Conservation (phyloP, 2,797 vertebrate species). For the Microctenopoma lineatum region DNA sequence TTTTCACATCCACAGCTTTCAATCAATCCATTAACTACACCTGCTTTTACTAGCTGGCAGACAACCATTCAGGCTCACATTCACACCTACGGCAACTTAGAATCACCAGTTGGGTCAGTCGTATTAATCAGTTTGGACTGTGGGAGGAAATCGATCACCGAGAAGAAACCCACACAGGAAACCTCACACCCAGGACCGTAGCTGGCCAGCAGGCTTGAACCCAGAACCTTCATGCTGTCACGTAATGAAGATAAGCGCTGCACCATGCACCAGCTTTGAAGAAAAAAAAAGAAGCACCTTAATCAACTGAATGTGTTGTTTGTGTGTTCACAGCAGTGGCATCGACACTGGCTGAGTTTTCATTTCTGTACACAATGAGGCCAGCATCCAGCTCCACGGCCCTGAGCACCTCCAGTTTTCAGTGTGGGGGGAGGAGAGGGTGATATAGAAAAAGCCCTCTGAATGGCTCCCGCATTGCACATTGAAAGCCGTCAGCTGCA, state of each 20-base stretch:
- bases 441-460: constrained; percentile 48
- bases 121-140: background rate
- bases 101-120: background rate
- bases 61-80: background rate
- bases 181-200: background rate
- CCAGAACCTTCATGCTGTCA: background rate
- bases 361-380: constrained; percentile 69
- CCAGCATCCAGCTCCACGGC: constrained; percentile 66
- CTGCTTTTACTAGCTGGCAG: background rate
- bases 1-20: constrained; percentile 32
- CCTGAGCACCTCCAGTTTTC: constrained; percentile 65
- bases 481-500: constrained; percentile 46
- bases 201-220: too few relatives aligned
- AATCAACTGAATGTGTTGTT: constrained; percentile 36
- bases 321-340: constrained; percentile 38
- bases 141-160: background rate
- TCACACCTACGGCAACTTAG: background rate
- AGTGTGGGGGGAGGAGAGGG: constrained; percentile 48
- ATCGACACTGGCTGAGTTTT: constrained; percentile 59
- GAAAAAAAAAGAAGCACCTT: constrained; percentile 23
- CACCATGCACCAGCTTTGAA: background rate
- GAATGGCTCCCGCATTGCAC: constrained; percentile 48
- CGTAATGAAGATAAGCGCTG: too few relatives aligned
- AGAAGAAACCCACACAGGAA: background rate
- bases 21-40: background rate